Percentiles rank a stretch among this genome's conserved stretches.
These are phyloP conservation scores for Ctenomys sociabilis DNA, from an alignment of 2,113 vertebrate species.

Conservation along the genomic window DNA sequence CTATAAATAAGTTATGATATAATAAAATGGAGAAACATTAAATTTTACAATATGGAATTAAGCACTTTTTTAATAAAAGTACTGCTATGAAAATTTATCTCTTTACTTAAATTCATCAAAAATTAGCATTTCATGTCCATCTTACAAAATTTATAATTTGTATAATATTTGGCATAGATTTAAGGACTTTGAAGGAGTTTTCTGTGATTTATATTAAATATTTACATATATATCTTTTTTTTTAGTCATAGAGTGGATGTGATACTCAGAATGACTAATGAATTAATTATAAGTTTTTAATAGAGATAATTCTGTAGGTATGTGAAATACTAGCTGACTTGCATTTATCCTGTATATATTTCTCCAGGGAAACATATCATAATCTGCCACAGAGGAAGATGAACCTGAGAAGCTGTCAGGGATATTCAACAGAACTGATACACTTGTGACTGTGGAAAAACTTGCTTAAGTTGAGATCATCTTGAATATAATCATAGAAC, in stretches of 20 bases:
- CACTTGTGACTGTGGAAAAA: not conserved
- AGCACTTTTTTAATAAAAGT: conserved; percentile 16
- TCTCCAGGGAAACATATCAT: conserved; percentile 45
- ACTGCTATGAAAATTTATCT: not conserved
- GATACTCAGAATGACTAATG: conserved; percentile 52
- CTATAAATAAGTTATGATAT: conserved; percentile 29
- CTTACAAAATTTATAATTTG: not conserved
- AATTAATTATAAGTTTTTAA: conserved; percentile 58
- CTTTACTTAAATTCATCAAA: not conserved
- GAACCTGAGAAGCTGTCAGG: conserved; percentile 46
- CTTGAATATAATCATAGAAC: not conserved
- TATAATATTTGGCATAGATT: not conserved
- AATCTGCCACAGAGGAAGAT: conserved; percentile 28
- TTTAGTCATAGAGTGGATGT: not conserved
- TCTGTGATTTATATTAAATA: conserved; percentile 31
- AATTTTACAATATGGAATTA: not conserved
- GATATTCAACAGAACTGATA: not conserved
- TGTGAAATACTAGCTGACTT: conserved; percentile 46
- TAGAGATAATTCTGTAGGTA: conserved; percentile 46
- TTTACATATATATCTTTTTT: not conserved
- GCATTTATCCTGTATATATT: conserved; percentile 34
- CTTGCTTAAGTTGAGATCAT: not conserved
- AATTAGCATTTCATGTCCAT: not conserved
- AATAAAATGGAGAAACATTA: not conserved
- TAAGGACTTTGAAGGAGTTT: not conserved